Percentiles rank a stretch among this genome's conserved stretches.
Conservation (phyloP, 2,888 invertebrate genomes). For the Lasioglossum zephyrum region DNA sequence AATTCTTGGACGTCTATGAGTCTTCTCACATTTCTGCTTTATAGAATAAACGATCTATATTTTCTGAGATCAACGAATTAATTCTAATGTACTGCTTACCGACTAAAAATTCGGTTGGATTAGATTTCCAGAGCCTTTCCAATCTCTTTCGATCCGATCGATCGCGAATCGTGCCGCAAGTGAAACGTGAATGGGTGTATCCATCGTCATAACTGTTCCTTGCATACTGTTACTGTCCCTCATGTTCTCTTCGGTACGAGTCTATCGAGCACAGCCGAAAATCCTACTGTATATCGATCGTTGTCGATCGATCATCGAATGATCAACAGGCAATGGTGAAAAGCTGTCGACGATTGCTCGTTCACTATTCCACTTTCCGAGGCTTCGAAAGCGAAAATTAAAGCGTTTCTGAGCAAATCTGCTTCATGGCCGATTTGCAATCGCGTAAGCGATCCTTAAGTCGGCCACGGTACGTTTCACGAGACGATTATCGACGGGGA, state of each 20-base stretch:
- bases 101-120: neutral
- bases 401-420: constrained; percentile 10
- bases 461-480: constrained; percentile 28
- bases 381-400: constrained; percentile 56
- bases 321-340: neutral
- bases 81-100: neutral
- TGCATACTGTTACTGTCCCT: constrained; percentile 43
- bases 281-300: neutral
- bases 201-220: constrained; percentile 51
- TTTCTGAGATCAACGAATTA: neutral
- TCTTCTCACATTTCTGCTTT: neutral
- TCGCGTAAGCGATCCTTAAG: constrained; percentile 47
- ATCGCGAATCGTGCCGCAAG: constrained; percentile 44
- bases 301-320: neutral
- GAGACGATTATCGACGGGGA: neutral
- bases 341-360: constrained; percentile 1
- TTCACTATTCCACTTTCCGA: constrained; percentile 39
- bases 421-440: constrained; percentile 37
- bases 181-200: constrained; percentile 53
- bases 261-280: neutral
- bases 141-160: constrained; percentile 33
- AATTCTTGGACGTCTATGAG: neutral
- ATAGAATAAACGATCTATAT: neutral
- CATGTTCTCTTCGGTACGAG: constrained; percentile 4
- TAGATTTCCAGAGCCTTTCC: constrained; percentile 31